These are phyloP conservation scores for Pangasianodon hypophthalmus DNA, from an alignment of 2,113 vertebrate species.

Conservation along the genomic window DNA sequence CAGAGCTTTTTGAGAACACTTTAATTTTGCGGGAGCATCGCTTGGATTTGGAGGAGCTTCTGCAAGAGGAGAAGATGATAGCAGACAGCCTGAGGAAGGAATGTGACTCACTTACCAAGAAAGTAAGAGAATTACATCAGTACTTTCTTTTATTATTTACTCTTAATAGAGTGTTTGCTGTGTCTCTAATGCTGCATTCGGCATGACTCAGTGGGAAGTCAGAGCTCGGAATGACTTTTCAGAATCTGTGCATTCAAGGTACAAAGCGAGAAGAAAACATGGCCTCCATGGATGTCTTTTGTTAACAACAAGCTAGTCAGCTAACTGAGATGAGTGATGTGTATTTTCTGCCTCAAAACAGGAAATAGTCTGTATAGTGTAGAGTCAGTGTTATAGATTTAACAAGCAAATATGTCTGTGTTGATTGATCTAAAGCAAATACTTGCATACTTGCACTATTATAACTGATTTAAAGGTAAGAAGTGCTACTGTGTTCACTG, in stretches of 20 bases:
- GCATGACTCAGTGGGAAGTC: background rate
- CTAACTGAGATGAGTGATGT: background rate
- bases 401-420: background rate
- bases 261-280: background rate
- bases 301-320: background rate
- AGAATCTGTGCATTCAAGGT: background rate
- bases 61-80: conserved; percentile 79
- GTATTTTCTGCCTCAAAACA: background rate
- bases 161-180: background rate
- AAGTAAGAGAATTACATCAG: conserved; percentile 68
- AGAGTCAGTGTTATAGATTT: background rate
- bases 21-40: conserved; percentile 79
- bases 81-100: conserved; percentile 80
- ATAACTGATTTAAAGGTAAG: background rate
- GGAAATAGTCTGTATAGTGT: no score
- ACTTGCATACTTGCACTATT: background rate
- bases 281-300: background rate
- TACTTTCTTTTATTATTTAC: background rate
- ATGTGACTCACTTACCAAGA: conserved; percentile 74
- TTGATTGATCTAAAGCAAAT: background rate
- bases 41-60: conserved; percentile 80
- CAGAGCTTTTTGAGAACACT: conserved; percentile 77
- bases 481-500: background rate
- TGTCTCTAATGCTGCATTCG: background rate
- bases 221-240: background rate